These are phyloP conservation scores for Clivina fossor DNA, from an alignment of 2,888 invertebrate species.

Conservation along the genomic window DNA sequence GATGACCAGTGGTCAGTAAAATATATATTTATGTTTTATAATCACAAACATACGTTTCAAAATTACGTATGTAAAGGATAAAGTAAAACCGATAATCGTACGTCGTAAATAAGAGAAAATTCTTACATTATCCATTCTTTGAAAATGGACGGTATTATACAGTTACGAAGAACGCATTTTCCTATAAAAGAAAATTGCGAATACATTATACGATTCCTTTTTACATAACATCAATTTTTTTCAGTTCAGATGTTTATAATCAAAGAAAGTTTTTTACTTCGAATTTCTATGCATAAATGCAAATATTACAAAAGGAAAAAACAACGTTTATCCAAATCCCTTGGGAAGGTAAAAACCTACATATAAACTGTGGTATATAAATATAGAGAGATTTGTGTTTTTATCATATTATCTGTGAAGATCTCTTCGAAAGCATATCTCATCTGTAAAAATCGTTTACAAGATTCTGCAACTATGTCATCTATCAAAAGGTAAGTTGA, in stretches of 20 bases:
- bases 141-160: constrained; percentile 18
- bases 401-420: constrained; percentile 29
- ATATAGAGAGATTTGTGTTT: constrained; percentile 10
- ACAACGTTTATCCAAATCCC: constrained; percentile 35
- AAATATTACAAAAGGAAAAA: constrained; percentile 39
- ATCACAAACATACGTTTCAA: constrained; percentile 13
- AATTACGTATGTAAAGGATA: not conserved
- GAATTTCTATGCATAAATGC: constrained; percentile 41
- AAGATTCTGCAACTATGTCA: constrained; percentile 22
- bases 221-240: constrained; percentile 36
- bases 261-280: constrained; percentile 37
- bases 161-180: constrained; percentile 2
- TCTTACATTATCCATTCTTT: not conserved
- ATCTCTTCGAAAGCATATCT: too few relatives aligned
- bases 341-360: constrained; percentile 33
- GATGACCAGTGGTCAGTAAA: constrained; percentile 28
- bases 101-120: not conserved
- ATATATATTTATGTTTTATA: constrained; percentile 1
- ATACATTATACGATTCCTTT: constrained; percentile 7
- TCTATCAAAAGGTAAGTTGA: constrained; percentile 24
- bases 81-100: constrained; percentile 1
- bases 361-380: constrained; percentile 37
- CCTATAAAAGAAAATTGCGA: not conserved
- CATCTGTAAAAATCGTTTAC: too few relatives aligned
- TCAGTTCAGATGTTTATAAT: constrained; percentile 34